Evolutionary conservation across 2,797 vertebrate species (phyloP), one percentile per base, ranked within the genome.

Genomic region (Liparis tanakae): DNA sequence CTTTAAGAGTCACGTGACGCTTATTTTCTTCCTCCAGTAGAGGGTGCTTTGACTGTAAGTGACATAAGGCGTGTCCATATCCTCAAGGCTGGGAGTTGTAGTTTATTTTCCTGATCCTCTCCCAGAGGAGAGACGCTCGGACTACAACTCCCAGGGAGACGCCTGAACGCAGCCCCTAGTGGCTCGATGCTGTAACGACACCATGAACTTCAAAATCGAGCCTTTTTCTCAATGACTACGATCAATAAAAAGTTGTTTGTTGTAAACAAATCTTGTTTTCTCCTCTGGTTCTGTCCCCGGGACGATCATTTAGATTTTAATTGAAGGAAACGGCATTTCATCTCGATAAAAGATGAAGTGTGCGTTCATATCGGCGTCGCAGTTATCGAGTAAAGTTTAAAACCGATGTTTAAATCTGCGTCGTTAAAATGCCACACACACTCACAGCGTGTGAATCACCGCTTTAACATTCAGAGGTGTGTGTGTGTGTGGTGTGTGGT

Each of bases 401-500:
- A 70, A 70, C 25, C 18, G 34, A 66, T 50, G 25, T 63, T 81
- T 79, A 67, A 33, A n/a, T 71, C 57, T 66, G 41, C 53, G 48
- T 70, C 66, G 70, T 76, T 81, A 41, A 87, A 80, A 86, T 80
- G 72, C 51, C 78, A 85, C 54, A 30, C 25, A 30, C 76, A n/a
- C 59, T 79, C 68, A 62, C 66, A 66, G 60, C 25, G 75, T 20
- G 43, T 87, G 83, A 89, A 57, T 86, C 84, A 81, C 58, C 70
- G 58, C 18, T 75, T 76, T 72, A 76, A 78, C 76, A 72, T 74
- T 75, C 55, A 48, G 37, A 75, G 76, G 67, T 51, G 60, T 67
- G 54, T 67, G 51, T 30, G 25, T 30, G 25, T 30, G 25, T 50
- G 66, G 51, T 30, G 25, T 30, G 25, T 30, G 25, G 25, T 30